These are phyloP conservation scores for Matsumyia berberina DNA, from an alignment of 2,888 invertebrate species.

Conservation along the genomic window DNA sequence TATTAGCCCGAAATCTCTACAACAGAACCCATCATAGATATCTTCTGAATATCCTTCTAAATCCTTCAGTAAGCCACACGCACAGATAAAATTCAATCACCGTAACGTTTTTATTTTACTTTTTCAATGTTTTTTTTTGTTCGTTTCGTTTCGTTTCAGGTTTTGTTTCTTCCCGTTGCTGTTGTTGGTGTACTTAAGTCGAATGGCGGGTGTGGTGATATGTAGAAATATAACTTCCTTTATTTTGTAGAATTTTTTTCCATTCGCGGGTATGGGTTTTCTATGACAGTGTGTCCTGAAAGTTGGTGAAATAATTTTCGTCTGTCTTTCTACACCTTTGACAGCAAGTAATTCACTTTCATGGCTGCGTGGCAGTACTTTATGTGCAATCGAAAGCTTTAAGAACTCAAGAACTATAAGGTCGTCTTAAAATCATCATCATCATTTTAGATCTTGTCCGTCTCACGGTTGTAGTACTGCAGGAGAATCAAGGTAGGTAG, in stretches of 20 bases:
- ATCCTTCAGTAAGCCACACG: slow-evolving; percentile 64
- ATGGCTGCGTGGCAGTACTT: no score
- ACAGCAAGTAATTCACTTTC: no score
- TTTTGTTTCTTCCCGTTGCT: slow-evolving; percentile 8
- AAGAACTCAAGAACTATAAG: no score
- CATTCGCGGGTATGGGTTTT: slow-evolving; percentile 14
- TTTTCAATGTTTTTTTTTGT: slow-evolving; percentile 30
- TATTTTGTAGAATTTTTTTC: slow-evolving; percentile 2
- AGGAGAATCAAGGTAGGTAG: no score
- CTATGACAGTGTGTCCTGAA: slow-evolving; percentile 18
- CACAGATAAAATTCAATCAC: slow-evolving; percentile 71
- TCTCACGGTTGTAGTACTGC: no score
- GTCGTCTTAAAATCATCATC: no score
- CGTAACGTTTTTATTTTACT: slow-evolving; percentile 51
- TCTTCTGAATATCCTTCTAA: slow-evolving; percentile 50
- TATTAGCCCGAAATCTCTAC: slow-evolving; percentile 25
- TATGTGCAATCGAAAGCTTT: no score
- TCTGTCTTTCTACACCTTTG: no score
- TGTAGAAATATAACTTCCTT: neutral
- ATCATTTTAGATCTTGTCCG: no score
- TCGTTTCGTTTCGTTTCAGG: slow-evolving; percentile 11
- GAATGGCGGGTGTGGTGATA: neutral
- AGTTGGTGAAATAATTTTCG: neutral
- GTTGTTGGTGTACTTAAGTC: neutral
- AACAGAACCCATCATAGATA: slow-evolving; percentile 40